Evolutionary conservation across 2,888 invertebrate species (phyloP), one percentile per base, ranked within the genome.

Genomic region (Calameuta filiformis): DNA sequence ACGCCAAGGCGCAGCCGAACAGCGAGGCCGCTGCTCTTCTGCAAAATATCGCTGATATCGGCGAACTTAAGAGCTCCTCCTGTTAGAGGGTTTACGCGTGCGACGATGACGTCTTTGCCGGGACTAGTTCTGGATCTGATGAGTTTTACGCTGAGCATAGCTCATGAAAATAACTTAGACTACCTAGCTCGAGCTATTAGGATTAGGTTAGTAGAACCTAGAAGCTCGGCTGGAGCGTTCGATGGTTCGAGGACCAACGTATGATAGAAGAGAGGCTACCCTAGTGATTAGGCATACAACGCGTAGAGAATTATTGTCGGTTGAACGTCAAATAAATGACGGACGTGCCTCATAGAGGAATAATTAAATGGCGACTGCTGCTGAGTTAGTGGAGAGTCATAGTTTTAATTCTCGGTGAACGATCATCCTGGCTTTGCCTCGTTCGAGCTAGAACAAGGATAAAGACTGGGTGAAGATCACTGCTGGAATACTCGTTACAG

Each of bases 61-160:
- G 91, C 73, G 93, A 93, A 85, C 91, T 93, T 35, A 93, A 93
- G 83, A 93, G 93, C 85, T 93, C 93, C 75, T 92, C 93, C 34
- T 93, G 93, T 85, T 92, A 83, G 90, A 81, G 69, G 56, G 3
- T 33, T 33, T 0, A 30, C 71, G 71, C 71, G 15, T 33, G 34
- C 56, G 74, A 69, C 9, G n/a, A 23, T 12, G 11, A n/a, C 35
- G 71, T 76, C 71, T 37, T 69, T 35, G 56, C 23, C 56, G 56
- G 56, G 56, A 56, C 56, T 56, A 9, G 56, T 56, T 56, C 56
- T 56, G 23, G 2, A 56, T 56, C 56, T 23, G 56, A 23, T 56
- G 56, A 23, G 9, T 56, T 56, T 56, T 23, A 23, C 56, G 23
- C 15, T 56, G 56, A 23, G 56, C 56, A 56, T 23, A 23, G 40